Evolutionary conservation across 2,113 vertebrate species (phyloP).

Genomic region (Chlorodrepanis virens): DNA sequence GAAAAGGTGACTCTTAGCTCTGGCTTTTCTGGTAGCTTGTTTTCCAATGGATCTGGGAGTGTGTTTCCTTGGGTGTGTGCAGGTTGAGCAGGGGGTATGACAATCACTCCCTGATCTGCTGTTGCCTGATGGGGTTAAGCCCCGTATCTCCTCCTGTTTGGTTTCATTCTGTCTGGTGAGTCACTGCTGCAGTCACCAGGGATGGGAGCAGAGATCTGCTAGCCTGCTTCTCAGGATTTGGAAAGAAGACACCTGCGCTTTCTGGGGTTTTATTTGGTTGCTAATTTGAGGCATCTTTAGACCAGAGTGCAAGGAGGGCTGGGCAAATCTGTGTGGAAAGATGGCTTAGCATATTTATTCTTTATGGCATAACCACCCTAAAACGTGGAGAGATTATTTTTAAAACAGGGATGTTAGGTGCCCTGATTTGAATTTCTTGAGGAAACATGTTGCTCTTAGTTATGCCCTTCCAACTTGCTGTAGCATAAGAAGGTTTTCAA

Average conservation of each 20-base stretch:
- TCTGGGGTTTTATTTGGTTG: background rate
- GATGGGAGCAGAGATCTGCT: background rate
- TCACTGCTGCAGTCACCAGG: background rate
- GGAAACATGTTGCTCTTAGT: background rate
- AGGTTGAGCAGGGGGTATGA: background rate
- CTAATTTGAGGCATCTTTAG: background rate
- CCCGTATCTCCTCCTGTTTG: background rate
- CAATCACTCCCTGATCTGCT: background rate
- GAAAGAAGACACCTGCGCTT: rapidly evolving
- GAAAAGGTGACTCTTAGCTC: background rate
- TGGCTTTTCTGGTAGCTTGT: background rate
- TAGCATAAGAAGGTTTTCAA: background rate
- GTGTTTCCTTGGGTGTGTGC: background rate
- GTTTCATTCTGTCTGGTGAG: background rate
- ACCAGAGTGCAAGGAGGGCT: background rate
- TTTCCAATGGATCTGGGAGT: background rate
- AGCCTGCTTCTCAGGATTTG: background rate
- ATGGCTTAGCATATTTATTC: background rate
- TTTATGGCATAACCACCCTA: background rate
- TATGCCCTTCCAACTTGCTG: background rate
- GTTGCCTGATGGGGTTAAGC: background rate
- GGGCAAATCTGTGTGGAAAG: background rate
- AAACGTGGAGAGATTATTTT: background rate
- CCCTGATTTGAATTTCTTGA: background rate
- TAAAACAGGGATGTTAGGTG: background rate